phyloP scores from a whole-genome alignment of 2,797 vertebrate genomes.

The Oreonectes daqikongensis region DNA sequence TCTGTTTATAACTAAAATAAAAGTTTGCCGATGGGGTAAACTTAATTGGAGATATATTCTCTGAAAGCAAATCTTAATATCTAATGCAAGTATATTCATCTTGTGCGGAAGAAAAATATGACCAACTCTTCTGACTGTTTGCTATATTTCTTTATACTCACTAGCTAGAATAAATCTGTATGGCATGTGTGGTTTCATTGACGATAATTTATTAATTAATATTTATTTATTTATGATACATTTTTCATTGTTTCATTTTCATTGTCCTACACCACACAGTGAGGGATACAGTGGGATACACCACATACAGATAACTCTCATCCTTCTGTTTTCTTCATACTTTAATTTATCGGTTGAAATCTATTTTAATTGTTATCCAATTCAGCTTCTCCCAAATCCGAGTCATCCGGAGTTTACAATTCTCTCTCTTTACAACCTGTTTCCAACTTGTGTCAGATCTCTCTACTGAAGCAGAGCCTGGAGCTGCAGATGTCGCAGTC shows the following conservation, averaged over 20 bases:
- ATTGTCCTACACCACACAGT: too few relatives aligned
- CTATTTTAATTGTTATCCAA: too few relatives aligned
- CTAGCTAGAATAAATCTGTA: background rate
- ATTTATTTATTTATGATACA: too few relatives aligned
- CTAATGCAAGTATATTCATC: background rate
- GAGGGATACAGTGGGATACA: too few relatives aligned
- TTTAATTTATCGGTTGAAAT: too few relatives aligned
- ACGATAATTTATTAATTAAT: too few relatives aligned
- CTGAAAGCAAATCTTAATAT: background rate
- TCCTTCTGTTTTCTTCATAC: too few relatives aligned
- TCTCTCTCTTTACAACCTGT: background rate
- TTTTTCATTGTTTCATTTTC: conserved; percentile 9
- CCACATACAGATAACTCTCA: too few relatives aligned
- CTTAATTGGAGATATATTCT: background rate
- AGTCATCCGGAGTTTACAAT: background rate
- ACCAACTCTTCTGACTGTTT: background rate
- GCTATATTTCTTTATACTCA: background rate
- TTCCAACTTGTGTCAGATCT: conserved; percentile 78
- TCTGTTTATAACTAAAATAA: background rate
- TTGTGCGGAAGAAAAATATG: background rate
- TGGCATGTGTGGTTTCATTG: too few relatives aligned
- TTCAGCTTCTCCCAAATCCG: conserved; percentile 16
- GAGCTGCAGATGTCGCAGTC: conserved; percentile 97
- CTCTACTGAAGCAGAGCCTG: conserved; percentile 94
- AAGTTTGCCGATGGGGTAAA: background rate